Conservation (phyloP, 2,888 invertebrate genomes). For the Drosophila colorata region DNA sequence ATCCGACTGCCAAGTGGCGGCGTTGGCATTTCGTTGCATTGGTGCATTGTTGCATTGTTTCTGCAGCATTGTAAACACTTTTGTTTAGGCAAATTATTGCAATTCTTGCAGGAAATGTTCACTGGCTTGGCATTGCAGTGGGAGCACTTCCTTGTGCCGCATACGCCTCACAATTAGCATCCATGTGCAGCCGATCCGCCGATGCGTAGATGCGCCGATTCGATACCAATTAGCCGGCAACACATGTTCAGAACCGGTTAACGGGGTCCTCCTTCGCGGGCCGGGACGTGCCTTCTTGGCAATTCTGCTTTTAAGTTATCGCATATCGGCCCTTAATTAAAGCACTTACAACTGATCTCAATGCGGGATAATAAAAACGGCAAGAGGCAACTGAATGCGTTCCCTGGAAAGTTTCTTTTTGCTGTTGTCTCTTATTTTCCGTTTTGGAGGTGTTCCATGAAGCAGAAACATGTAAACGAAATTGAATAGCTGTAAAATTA, state of each 20-base stretch:
- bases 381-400: slow-evolving; percentile 13
- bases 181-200: slow-evolving; percentile 25
- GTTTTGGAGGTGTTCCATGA: slow-evolving; percentile 5
- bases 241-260: slow-evolving; percentile 49
- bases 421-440: not conserved
- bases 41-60: slow-evolving; percentile 2
- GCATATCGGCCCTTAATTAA: slow-evolving; percentile 71
- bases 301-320: slow-evolving; percentile 63
- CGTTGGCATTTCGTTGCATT: not conserved
- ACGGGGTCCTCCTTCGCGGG: slow-evolving; percentile 5
- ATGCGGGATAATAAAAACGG: slow-evolving; percentile 46
- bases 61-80: slow-evolving; percentile 52
- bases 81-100: slow-evolving; percentile 64
- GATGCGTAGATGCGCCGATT: not conserved
- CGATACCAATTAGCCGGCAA: slow-evolving; percentile 57
- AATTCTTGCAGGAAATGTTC: slow-evolving; percentile 52
- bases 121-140: slow-evolving; percentile 17
- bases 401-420: slow-evolving; percentile 38
- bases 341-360: slow-evolving; percentile 69
- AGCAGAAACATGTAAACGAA: slow-evolving; percentile 27
- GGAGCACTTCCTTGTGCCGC: slow-evolving; percentile 61
- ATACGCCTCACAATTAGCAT: slow-evolving; percentile 46
- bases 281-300: slow-evolving; percentile 62
- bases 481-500: slow-evolving; percentile 39
- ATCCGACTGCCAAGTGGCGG: slow-evolving; percentile 41